A percentile compares a stretch with the other conserved stretches of the same genome.
Conservation (phyloP, 2,797 vertebrate species). For the Lagodon rhomboides region DNA sequence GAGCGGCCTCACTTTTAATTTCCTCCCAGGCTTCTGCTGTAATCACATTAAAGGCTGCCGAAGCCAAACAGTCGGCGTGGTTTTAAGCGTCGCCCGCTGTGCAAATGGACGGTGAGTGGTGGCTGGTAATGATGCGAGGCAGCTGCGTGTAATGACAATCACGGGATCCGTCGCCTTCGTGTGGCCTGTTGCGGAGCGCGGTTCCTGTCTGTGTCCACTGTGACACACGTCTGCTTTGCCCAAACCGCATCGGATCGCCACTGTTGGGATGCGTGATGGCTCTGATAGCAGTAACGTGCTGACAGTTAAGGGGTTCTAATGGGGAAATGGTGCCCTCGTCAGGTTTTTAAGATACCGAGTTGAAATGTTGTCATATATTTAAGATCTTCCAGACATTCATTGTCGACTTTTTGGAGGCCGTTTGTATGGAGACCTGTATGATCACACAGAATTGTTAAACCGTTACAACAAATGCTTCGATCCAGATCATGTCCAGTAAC, state of each 20-base stretch:
- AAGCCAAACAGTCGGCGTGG: conserved; percentile 4
- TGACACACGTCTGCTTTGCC: neutral
- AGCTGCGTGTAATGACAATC: conserved; percentile 53
- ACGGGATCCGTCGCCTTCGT: conserved; percentile 29
- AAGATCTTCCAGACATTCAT: too few relatives aligned
- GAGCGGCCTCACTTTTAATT: conserved; percentile 27
- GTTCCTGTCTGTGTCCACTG: neutral
- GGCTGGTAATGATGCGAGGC: conserved; percentile 32
- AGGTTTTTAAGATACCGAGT: neutral
- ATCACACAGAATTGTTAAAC: neutral
- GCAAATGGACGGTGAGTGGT: conserved; percentile 30
- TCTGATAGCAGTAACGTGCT: neutral
- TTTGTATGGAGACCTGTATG: neutral
- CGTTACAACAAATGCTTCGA: too few relatives aligned
- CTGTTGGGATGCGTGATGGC: neutral
- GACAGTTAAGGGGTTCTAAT: neutral
- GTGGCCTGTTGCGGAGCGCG: neutral
- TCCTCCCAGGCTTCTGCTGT: neutral
- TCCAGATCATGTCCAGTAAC: too few relatives aligned
- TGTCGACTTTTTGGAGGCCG: neutral
- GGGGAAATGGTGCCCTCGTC: neutral
- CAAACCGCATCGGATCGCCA: neutral
- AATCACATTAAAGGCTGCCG: conserved; percentile 28
- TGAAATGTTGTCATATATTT: neutral
- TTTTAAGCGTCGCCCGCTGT: conserved; percentile 16